phyloP scores from a whole-genome alignment of 2,113 vertebrate species.

The Myiopsitta monachus region DNA sequence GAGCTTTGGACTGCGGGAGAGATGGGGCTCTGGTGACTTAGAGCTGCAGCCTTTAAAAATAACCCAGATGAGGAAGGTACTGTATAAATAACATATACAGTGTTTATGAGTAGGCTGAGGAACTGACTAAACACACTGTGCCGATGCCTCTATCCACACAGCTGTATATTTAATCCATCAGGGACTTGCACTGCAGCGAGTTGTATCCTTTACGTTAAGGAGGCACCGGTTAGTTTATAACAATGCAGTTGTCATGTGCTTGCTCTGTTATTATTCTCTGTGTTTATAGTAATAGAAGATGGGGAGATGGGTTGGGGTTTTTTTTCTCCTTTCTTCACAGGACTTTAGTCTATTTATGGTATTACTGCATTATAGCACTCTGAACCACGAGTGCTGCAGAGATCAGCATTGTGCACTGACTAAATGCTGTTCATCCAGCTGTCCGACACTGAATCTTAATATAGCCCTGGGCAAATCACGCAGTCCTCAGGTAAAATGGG shows the following conservation, averaged over 20 bases:
- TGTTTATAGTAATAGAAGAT: background rate
- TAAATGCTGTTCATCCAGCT: background rate
- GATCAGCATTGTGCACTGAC: background rate
- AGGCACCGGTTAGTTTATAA: background rate
- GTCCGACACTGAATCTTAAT: background rate
- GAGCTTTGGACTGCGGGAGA: conserved; percentile 6
- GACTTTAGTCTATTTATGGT: conserved; percentile 26
- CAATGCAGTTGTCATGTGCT: background rate
- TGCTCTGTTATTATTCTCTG: background rate
- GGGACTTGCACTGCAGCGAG: background rate
- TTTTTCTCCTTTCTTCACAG: background rate
- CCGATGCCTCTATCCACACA: background rate
- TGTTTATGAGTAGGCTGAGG: conserved; percentile 31
- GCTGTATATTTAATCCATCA: conserved; percentile 36
- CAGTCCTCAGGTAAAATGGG: background rate
- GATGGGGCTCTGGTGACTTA: background rate
- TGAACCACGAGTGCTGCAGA: conserved; percentile 19
- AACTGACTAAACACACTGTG: background rate
- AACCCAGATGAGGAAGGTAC: conserved; percentile 14
- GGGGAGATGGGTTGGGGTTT: background rate
- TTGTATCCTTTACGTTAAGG: conserved; percentile 22
- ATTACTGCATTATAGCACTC: background rate
- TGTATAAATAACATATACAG: conserved; percentile 6
- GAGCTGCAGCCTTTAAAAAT: conserved; percentile 27
- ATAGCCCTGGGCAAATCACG: background rate